Percentiles rank a stretch among this genome's conserved stretches.
Conservation (phyloP, 2,888 invertebrate species). For the Lucinisca nassula region DNA sequence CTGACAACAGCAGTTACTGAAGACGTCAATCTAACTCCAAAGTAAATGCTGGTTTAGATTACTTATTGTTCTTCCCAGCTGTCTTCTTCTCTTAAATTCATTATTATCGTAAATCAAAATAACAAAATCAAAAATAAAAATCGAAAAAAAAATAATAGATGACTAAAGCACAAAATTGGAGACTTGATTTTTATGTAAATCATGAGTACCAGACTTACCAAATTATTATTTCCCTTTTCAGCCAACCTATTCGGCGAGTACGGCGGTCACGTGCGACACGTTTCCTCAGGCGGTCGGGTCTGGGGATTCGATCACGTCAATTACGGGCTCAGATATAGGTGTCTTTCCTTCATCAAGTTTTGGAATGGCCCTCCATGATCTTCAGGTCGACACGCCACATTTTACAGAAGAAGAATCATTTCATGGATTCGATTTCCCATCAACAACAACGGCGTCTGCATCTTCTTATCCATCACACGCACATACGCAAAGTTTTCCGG, state of each 20-base stretch:
- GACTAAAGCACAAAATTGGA: too few species aligned
- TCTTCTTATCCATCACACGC: slow-evolving; percentile 70
- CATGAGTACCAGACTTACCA: too few species aligned
- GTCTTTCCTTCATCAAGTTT: slow-evolving; percentile 94
- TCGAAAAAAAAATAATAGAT: too few species aligned
- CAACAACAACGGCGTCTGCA: slow-evolving; percentile 70
- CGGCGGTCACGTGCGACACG: slow-evolving; percentile 68
- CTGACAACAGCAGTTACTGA: too few species aligned
- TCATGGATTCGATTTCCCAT: slow-evolving; percentile 73
- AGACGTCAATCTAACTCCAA: too few species aligned
- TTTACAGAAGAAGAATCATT: slow-evolving; percentile 74
- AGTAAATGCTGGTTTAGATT: too few species aligned
- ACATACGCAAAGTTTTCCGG: slow-evolving; percentile 73
- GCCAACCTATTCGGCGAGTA: slow-evolving; percentile 63
- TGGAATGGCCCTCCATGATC: slow-evolving; percentile 89
- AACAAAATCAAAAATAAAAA: too few species aligned
- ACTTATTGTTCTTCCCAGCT: too few species aligned
- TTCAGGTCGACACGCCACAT: slow-evolving; percentile 64
- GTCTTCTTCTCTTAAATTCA: too few species aligned
- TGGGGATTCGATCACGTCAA: slow-evolving; percentile 66
- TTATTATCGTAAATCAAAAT: too few species aligned
- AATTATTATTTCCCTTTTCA: slow-evolving; percentile 38
- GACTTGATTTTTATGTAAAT: too few species aligned
- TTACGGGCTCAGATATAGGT: slow-evolving; percentile 78
- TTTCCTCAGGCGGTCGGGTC: slow-evolving; percentile 68